phyloP scores from a whole-genome alignment of 2,888 invertebrate species.

The Ditylenchus weischeri region DNA sequence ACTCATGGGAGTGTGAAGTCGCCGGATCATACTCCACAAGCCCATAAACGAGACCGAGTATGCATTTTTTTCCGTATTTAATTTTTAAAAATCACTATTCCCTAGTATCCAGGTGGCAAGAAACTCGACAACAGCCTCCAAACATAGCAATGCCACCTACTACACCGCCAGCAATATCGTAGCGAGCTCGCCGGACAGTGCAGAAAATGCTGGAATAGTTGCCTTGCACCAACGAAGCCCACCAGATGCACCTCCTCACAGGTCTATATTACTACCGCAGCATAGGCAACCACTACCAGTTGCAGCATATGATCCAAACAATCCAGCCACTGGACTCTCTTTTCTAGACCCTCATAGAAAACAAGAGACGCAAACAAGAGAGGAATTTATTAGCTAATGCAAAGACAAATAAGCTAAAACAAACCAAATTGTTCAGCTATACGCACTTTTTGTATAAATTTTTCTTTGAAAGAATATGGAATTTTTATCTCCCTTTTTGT shows the following conservation, averaged over 20 bases:
- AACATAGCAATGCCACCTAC: slow-evolving; percentile 28
- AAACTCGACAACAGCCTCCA: slow-evolving; percentile 17
- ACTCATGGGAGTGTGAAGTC: slow-evolving; percentile 18
- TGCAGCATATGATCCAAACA: background rate
- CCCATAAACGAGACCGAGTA: slow-evolving; percentile 29
- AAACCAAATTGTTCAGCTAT: too few relatives aligned
- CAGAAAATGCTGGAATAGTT: slow-evolving; percentile 17
- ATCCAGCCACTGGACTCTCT: slow-evolving; percentile 37
- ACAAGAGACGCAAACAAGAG: slow-evolving; percentile 52
- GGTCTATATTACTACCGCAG: background rate
- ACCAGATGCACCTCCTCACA: slow-evolving; percentile 9
- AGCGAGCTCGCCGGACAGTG: slow-evolving; percentile 28
- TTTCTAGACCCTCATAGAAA: slow-evolving; percentile 54
- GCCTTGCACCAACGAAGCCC: background rate
- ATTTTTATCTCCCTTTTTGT: too few relatives aligned
- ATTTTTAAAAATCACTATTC: too few relatives aligned
- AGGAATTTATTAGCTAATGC: slow-evolving; percentile 33
- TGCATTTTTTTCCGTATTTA: background rate
- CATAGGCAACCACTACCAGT: slow-evolving; percentile 6
- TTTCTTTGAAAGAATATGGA: too few relatives aligned
- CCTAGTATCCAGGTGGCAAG: slow-evolving; percentile 9
- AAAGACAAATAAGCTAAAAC: too few relatives aligned
- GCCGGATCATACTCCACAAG: slow-evolving; percentile 25
- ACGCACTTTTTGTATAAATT: too few relatives aligned
- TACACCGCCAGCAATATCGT: slow-evolving; percentile 21